phyloP scores from a whole-genome alignment of 1,140 invertebrate species.

The Solenopsis invicta region DNA sequence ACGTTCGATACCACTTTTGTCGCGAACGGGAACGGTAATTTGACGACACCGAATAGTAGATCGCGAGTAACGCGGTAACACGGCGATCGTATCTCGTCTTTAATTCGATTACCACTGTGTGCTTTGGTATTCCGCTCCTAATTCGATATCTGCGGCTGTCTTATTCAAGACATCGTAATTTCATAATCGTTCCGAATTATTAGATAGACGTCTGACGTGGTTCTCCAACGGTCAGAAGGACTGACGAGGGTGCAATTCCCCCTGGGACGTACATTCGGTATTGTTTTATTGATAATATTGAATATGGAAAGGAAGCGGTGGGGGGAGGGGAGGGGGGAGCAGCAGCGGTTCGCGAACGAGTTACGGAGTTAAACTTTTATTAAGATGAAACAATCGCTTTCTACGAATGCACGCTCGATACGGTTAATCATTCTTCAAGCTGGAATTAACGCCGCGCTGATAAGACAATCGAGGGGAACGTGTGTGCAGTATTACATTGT shows the following conservation, averaged over 20 bases:
- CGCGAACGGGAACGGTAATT: neutral
- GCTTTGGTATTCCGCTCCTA: neutral
- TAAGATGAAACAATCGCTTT: neutral
- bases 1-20: neutral
- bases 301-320: no score
- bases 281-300: neutral
- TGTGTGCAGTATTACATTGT: slow-evolving; percentile 41
- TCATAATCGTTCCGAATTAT: slow-evolving; percentile 1
- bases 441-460: slow-evolving; percentile 23
- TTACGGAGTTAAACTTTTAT: neutral
- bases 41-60: slow-evolving; percentile 34
- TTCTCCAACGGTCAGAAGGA: neutral
- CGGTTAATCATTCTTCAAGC: slow-evolving; percentile 19
- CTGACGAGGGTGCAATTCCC: neutral
- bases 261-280: neutral
- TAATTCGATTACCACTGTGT: slow-evolving; percentile 15
- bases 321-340: neutral
- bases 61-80: slow-evolving; percentile 32
- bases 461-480: slow-evolving; percentile 30
- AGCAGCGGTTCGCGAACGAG: no score
- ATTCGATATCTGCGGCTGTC: slow-evolving; percentile 37
- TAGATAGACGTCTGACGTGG: neutral
- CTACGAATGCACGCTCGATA: slow-evolving; percentile 1
- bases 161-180: slow-evolving; percentile 33
- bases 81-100: neutral